Percentiles rank a stretch among this genome's conserved stretches.
These are phyloP conservation scores for Acanthochromis polyacanthus DNA, from an alignment of 2,113 vertebrate genomes.

Conservation along the genomic window DNA sequence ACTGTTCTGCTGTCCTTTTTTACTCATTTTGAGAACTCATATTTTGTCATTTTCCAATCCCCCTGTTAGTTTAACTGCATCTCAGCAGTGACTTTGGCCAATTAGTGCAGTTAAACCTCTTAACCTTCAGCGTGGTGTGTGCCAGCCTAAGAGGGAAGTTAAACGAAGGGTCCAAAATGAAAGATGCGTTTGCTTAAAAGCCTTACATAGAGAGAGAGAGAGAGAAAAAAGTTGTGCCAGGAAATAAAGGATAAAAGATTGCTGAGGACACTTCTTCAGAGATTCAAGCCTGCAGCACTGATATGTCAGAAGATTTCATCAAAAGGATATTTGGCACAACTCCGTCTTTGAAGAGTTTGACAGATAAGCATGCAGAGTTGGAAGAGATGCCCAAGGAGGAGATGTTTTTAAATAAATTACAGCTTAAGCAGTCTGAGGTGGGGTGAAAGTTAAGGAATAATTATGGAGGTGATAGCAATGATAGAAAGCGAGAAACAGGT, in stretches of 20 bases:
- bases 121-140: slow-evolving; percentile 77
- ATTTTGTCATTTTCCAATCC: neutral
- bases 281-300: slow-evolving; percentile 39
- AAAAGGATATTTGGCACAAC: slow-evolving; percentile 62
- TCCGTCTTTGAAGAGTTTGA: slow-evolving; percentile 64
- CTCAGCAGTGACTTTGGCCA: slow-evolving; percentile 83
- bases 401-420: slow-evolving; percentile 54
- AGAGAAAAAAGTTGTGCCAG: slow-evolving; percentile 1
- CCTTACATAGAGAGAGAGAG: slow-evolving; percentile 16
- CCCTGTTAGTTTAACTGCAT: slow-evolving; percentile 83
- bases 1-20: neutral
- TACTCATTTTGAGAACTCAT: slow-evolving; percentile 1
- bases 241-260: slow-evolving; percentile 40
- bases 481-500: slow-evolving; percentile 76
- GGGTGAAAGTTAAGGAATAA: slow-evolving; percentile 71
- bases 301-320: slow-evolving; percentile 66
- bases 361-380: slow-evolving; percentile 24
- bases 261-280: slow-evolving; percentile 47
- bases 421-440: slow-evolving; percentile 22
- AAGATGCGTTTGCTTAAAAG: slow-evolving; percentile 49
- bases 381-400: slow-evolving; percentile 48
- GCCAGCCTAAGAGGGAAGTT: slow-evolving; percentile 1
- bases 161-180: slow-evolving; percentile 37
- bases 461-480: slow-evolving; percentile 71
- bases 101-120: slow-evolving; percentile 85